These are phyloP conservation scores for Polypterus senegalus DNA, from an alignment of 2,113 vertebrate species.

Conservation along the genomic window DNA sequence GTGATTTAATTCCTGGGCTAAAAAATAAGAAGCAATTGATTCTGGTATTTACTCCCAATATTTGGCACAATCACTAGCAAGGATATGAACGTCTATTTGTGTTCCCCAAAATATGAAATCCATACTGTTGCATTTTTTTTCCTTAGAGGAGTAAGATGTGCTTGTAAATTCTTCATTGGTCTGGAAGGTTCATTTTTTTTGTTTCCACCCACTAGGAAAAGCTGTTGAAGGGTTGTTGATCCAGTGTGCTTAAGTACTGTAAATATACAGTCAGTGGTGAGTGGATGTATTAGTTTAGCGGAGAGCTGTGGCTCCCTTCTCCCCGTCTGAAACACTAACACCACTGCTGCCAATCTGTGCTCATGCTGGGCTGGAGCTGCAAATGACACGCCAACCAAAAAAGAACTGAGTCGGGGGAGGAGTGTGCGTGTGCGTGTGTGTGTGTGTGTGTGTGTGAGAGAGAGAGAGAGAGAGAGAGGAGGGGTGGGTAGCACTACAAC, in stretches of 20 bases:
- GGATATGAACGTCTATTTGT: no score
- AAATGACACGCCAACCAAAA: slow-evolving; percentile 28
- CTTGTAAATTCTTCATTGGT: slow-evolving; percentile 19
- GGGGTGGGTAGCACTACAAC: not conserved
- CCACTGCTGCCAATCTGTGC: slow-evolving; percentile 37
- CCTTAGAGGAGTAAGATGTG: no score
- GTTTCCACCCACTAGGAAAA: slow-evolving; percentile 23
- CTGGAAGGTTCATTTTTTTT: slow-evolving; percentile 8
- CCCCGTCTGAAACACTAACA: slow-evolving; percentile 29
- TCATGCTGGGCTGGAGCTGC: slow-evolving; percentile 36
- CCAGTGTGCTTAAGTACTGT: slow-evolving; percentile 18
- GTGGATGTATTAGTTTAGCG: slow-evolving; percentile 26
- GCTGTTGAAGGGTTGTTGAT: slow-evolving; percentile 17
- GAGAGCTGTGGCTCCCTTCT: slow-evolving; percentile 22
- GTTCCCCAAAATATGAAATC: no score
- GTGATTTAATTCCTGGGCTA: no score
- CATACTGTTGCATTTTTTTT: no score
- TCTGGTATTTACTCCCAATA: no score
- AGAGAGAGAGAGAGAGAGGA: not conserved
- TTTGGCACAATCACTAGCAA: no score
- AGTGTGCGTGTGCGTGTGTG: not conserved
- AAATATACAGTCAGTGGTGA: slow-evolving; percentile 25
- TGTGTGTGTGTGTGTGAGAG: not conserved
- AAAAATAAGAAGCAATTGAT: no score
- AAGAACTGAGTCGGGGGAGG: slow-evolving; percentile 25